Conservation (phyloP, 1,140 invertebrate species). For the Myzus persicae region DNA sequence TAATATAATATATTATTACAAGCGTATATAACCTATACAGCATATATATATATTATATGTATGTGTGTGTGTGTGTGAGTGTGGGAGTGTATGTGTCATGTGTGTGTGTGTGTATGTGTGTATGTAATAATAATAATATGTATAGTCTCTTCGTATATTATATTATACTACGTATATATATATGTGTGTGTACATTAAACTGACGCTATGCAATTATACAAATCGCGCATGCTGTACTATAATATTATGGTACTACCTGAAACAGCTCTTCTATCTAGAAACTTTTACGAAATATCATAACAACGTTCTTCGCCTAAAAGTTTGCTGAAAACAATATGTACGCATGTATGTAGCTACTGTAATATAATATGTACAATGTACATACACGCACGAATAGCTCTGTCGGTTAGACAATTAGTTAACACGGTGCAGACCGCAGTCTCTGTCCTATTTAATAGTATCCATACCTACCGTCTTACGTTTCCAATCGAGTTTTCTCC, state of each 20-base stretch:
- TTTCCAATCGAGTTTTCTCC: conserved; percentile 7
- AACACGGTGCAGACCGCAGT: neutral
- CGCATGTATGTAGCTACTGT: neutral
- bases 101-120: neutral
- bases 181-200: neutral
- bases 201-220: neutral
- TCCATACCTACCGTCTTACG: neutral
- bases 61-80: too few species aligned
- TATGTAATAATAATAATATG: neutral
- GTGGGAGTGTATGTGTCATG: too few species aligned
- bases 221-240: neutral
- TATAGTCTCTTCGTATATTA: neutral
- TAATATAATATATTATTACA: conserved; percentile 20
- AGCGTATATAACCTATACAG: neutral
- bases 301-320: neutral
- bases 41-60: neutral
- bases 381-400: neutral
- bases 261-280: neutral
- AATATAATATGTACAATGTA: neutral
- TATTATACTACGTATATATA: too few species aligned
- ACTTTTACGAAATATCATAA: neutral
- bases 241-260: neutral
- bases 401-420: conserved; percentile 2
- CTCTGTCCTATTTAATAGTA: neutral
- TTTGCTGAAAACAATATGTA: neutral